Evolutionary conservation across 2,113 vertebrate species (phyloP), one percentile per base, ranked within the genome.

Genomic region (Oceanites oceanicus): DNA sequence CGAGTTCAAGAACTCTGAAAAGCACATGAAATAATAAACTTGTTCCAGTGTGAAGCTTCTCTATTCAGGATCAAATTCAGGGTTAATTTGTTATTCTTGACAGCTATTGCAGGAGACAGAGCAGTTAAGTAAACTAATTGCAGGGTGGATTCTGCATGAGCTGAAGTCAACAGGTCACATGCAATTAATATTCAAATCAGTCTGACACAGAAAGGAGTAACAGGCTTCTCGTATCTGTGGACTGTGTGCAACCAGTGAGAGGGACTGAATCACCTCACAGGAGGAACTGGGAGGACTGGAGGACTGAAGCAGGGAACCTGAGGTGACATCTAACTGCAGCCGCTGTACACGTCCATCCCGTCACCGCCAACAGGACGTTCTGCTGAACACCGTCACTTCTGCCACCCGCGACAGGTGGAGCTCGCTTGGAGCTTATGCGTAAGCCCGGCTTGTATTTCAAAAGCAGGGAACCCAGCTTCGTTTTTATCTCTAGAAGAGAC

Each of bases 21-120:
- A 97, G 84, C 96, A 62, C 93, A 93, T 96, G 84, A 96, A 96
- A 94, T 96, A 97, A 97, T 97, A 97, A 93, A 96, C 97, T 96
- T 87, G 79, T 83, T 96, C 96, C 94, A 94, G 97, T 66, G 88
- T 86, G 96, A 97, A 82, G 71, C 74, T 94, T 71, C 94, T 88
- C 87, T 87, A 36, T 25, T 81, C 73, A 42, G 87, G 84, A 96
- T 95, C 87, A 91, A 61, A 59, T 65, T 75, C n/a, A 11, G 59
- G 81, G 89, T 94, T 93, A 67, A 88, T 95, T 93, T 78, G 40
- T 94, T 80, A 55, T 88, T 84, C 78, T 25, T 90, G 89, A 78
- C 91, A 92, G 65, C 71, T 38, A 66, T 20, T 76, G 92, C 91
- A 90, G 71, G 71, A 94, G 86, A 72, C 45, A 71, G 67, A 86